Percentiles rank a stretch among this genome's conserved stretches.
These are phyloP conservation scores for Hydrotaea cyrtoneurina DNA, from an alignment of 2,888 invertebrate species.

Conservation along the genomic window DNA sequence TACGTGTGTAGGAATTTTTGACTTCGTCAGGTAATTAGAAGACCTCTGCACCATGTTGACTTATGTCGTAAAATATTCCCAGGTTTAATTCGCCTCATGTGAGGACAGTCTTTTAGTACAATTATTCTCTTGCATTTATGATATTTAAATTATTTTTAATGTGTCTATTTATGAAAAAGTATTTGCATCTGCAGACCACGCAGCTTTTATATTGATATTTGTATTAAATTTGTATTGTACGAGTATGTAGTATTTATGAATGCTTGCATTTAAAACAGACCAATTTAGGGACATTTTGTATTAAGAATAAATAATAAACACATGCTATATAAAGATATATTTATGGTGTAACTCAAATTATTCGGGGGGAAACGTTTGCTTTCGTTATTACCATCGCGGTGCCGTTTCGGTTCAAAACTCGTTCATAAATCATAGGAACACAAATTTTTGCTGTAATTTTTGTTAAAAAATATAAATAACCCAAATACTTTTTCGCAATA, in stretches of 20 bases:
- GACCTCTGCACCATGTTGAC: not conserved
- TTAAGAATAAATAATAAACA: slow-evolving; percentile 19
- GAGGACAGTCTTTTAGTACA: not conserved
- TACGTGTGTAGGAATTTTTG: too few relatives aligned
- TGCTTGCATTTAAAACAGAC: slow-evolving; percentile 54
- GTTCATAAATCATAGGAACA: too few relatives aligned
- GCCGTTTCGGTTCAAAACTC: too few relatives aligned
- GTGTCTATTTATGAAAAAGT: not conserved
- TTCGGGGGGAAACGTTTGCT: too few relatives aligned
- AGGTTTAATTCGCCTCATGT: not conserved
- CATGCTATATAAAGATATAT: not conserved
- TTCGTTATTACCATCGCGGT: too few relatives aligned
- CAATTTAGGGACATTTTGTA: slow-evolving; percentile 56
- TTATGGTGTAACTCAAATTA: not conserved
- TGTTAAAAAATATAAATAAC: too few relatives aligned
- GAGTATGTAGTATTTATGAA: slow-evolving; percentile 15
- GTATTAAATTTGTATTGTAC: slow-evolving; percentile 13
- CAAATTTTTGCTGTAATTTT: too few relatives aligned
- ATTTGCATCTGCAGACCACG: not conserved
- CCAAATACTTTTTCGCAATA: too few relatives aligned
- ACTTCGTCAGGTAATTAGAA: not conserved
- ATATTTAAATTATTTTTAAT: not conserved
- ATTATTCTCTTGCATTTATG: not conserved
- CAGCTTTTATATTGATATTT: slow-evolving; percentile 3
- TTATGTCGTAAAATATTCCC: not conserved